A percentile compares a stretch with the other conserved stretches of the same genome.
These are phyloP conservation scores for Euphydryas editha DNA, from an alignment of 2,888 invertebrate genomes.

Conservation along the genomic window DNA sequence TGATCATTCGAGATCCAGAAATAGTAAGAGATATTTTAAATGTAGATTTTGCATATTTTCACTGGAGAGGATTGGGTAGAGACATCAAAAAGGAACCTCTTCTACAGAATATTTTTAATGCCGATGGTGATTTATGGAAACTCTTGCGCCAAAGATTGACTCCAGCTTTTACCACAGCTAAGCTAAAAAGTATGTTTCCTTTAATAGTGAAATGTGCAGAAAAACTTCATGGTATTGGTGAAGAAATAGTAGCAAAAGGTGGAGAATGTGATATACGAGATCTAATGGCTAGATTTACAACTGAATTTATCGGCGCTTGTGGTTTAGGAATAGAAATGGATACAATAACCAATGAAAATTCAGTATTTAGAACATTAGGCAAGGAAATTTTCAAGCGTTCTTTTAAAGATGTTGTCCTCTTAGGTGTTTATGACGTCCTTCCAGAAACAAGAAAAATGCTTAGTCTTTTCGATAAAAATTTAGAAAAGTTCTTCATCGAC, in stretches of 20 bases:
- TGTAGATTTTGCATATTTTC: slow-evolving; percentile 60
- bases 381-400: slow-evolving; percentile 51
- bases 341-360: slow-evolving; percentile 53
- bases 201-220: slow-evolving; percentile 63
- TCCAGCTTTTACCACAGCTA: slow-evolving; percentile 66
- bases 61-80: slow-evolving; percentile 45
- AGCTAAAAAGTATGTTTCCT: slow-evolving; percentile 70
- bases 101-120: slow-evolving; percentile 57
- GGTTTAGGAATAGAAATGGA: slow-evolving; percentile 57
- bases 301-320: slow-evolving; percentile 60
- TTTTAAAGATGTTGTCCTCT: slow-evolving; percentile 40
- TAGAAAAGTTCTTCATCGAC: slow-evolving; percentile 46
- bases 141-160: slow-evolving; percentile 65
- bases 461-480: slow-evolving; percentile 38
- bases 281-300: slow-evolving; percentile 58
- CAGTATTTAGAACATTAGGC: slow-evolving; percentile 50
- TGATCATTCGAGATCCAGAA: slow-evolving; percentile 63
- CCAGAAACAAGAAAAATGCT: slow-evolving; percentile 52
- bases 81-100: slow-evolving; percentile 50
- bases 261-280: slow-evolving; percentile 52
- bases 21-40: slow-evolving; percentile 57
- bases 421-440: slow-evolving; percentile 53
- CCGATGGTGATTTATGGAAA: slow-evolving; percentile 67
- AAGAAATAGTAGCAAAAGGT: slow-evolving; percentile 43
- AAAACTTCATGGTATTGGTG: slow-evolving; percentile 51